Evolutionary conservation across 2,113 vertebrate genomes (phyloP).

Genomic region (Channa argus): DNA sequence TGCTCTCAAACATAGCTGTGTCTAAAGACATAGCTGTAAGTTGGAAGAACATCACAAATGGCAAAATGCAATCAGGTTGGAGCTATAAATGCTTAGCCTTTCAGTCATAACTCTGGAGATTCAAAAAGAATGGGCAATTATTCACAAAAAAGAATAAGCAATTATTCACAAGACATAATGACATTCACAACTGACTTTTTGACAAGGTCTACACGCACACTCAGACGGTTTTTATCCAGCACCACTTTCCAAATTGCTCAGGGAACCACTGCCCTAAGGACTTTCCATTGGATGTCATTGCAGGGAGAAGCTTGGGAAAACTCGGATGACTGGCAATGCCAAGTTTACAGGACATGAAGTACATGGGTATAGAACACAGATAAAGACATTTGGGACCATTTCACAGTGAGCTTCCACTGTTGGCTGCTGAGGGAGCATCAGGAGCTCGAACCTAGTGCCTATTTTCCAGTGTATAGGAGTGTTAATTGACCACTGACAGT

Average conservation of each 20-base stretch:
- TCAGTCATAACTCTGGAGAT: background rate
- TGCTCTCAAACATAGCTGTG: background rate
- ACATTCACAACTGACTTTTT: background rate
- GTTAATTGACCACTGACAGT: too few species aligned
- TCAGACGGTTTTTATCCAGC: background rate
- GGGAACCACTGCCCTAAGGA: background rate
- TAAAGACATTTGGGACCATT: conserved; percentile 3
- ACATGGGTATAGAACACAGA: background rate
- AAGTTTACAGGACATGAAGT: background rate
- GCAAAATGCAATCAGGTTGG: background rate
- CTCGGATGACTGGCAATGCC: background rate
- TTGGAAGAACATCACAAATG: too few species aligned
- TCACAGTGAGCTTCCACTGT: background rate
- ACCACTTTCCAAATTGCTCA: background rate
- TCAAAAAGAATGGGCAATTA: too few species aligned
- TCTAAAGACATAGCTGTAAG: background rate
- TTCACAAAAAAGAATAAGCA: too few species aligned
- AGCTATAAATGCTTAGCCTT: background rate
- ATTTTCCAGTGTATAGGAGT: background rate
- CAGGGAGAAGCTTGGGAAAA: background rate
- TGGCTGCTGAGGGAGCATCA: conserved; percentile 9
- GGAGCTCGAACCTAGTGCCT: background rate
- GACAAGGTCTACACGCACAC: too few species aligned
- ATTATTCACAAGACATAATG: too few species aligned
- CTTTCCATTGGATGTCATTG: conserved; percentile 1